These are phyloP conservation scores for Campaea margaritaria DNA, from an alignment of 2,888 invertebrate species.

Conservation along the genomic window DNA sequence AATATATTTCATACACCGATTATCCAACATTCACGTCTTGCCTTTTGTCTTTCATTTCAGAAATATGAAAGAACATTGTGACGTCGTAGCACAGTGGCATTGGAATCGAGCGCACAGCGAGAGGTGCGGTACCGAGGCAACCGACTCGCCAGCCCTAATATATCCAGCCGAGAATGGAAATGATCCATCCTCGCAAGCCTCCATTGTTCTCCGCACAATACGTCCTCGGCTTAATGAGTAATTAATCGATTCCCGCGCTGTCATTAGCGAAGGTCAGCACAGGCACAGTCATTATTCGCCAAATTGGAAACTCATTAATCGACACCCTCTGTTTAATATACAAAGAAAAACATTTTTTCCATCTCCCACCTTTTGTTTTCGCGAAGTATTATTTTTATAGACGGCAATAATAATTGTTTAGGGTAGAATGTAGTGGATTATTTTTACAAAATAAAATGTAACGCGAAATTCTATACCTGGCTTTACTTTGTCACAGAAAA, in stretches of 20 bases:
- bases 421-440: background rate
- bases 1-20: no score
- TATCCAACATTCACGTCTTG: no score
- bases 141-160: background rate
- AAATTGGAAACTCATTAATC: conserved; percentile 37
- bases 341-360: conserved; percentile 32
- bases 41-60: no score
- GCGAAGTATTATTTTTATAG: conserved; percentile 6
- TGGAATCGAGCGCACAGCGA: no score
- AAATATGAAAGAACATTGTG: no score
- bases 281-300: conserved; percentile 24
- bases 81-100: no score
- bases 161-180: conserved; percentile 24
- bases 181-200: conserved; percentile 12
- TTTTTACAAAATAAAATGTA: background rate
- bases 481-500: no score
- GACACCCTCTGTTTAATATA: conserved; percentile 31
- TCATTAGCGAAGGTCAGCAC: conserved; percentile 26
- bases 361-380: conserved; percentile 15
- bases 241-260: conserved; percentile 34
- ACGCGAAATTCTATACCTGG: no score
- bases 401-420: conserved; percentile 14
- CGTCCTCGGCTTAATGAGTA: conserved; percentile 35
- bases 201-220: conserved; percentile 34
- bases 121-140: background rate